Evolutionary conservation across 1,140 invertebrate species (phyloP), one percentile per base, ranked within the genome.

Genomic region (Halictus rubicundus): DNA sequence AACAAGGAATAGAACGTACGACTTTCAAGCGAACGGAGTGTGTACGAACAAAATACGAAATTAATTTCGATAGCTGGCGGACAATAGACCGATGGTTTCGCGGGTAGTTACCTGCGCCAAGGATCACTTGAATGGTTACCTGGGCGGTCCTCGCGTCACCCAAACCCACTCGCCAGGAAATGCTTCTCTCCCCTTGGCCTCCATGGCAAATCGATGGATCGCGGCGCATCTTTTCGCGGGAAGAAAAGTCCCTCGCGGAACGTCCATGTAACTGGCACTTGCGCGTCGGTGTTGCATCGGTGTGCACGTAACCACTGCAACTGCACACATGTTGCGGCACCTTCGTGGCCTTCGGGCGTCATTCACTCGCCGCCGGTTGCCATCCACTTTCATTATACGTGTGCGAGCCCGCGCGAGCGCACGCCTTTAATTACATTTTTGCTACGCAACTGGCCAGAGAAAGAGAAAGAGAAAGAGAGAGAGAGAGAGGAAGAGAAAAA

Each of bases 291-390:
- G 49, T 63, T 70, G 54, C 61, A 54, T 73, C 59, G 52, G 74
- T 78, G 82, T 87, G 72, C 76, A 65, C 74, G 63, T 68, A 81
- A 68, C 75, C 76, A 71, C 59, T 71, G 80, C 85, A 75, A 85
- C 84, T 80, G 84, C 83, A 86, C 85, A 83, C 86, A 86, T 82
- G 86, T 89, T 90, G 88, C 87, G 76, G 89, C 88, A 90, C 89
- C 88, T 89, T 88, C 89, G 84, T 91, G 91, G 91, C 91, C 91
- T 92, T 92, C 91, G 90, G 91, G 90, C 91, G 90, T 92, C 91
- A 92, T 92, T 92, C 91, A 91, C 90, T 91, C 88, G 87, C 78
- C 85, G 86, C 87, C 49, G 49, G 49, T 88, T 90, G 84, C 88
- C 90, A 89, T 91, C 90, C 88, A 91, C 91, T 91, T 91, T 91